phyloP scores from a whole-genome alignment of 1,140 invertebrate genomes.

The Scaptodrosophila lebanonensis region DNA sequence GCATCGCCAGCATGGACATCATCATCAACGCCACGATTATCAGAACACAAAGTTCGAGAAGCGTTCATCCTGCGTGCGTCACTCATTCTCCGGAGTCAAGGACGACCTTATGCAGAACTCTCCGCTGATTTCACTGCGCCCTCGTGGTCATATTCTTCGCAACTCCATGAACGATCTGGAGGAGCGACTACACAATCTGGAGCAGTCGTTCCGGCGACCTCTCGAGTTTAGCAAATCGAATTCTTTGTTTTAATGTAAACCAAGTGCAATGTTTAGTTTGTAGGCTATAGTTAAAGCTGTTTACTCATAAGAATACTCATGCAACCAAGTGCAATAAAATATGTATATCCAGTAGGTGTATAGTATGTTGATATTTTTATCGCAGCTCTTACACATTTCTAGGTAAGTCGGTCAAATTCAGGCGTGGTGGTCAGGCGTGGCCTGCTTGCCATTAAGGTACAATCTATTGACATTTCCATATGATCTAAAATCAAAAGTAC shows the following conservation, averaged over 20 bases:
- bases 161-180: slow-evolving; percentile 76
- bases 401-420: slow-evolving; percentile 81
- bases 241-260: slow-evolving; percentile 58
- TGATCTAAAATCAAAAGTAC: no score
- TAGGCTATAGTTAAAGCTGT: slow-evolving; percentile 15
- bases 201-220: slow-evolving; percentile 70
- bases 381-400: no score
- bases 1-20: slow-evolving; percentile 34
- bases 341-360: no score
- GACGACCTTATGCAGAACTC: slow-evolving; percentile 73
- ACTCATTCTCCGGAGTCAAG: slow-evolving; percentile 75
- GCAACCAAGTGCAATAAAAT: slow-evolving; percentile 59
- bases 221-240: slow-evolving; percentile 70
- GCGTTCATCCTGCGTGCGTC: slow-evolving; percentile 56
- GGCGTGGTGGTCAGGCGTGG: slow-evolving; percentile 85
- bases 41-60: slow-evolving; percentile 74
- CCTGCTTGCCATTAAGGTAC: slow-evolving; percentile 82
- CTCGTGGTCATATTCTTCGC: slow-evolving; percentile 62
- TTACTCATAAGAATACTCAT: slow-evolving; percentile 35
- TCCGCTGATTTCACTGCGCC: slow-evolving; percentile 64
- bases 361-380: no score
- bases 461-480: slow-evolving; percentile 84
- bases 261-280: slow-evolving; percentile 49
- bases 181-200: slow-evolving; percentile 68
- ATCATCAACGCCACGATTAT: slow-evolving; percentile 39